Percentiles rank a stretch among this genome's conserved stretches.
Evolutionary conservation across 2,113 vertebrate species (phyloP).

Genomic region (Perca fluviatilis): DNA sequence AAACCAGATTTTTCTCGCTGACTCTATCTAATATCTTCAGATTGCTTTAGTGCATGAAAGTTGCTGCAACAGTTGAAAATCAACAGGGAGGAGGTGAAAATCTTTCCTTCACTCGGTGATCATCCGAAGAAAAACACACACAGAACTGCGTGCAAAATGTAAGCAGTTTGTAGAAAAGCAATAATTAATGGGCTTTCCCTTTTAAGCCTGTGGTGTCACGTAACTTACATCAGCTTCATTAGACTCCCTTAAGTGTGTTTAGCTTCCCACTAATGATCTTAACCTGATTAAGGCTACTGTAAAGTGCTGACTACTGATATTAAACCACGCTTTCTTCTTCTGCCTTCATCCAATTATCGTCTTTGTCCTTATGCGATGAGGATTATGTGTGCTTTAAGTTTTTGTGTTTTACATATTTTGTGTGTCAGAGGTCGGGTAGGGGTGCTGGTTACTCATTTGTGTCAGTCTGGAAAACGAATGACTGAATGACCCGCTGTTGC

Average conservation of each 20-base stretch:
- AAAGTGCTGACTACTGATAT: background rate
- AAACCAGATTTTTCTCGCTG: conserved; percentile 23
- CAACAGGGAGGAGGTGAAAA: background rate
- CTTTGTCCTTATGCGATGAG: background rate
- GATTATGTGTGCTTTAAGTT: too few relatives aligned
- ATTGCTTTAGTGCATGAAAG: background rate
- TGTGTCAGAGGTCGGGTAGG: conserved; percentile 9
- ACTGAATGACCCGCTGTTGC: background rate
- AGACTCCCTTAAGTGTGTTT: conserved; percentile 10
- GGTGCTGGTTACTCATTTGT: background rate
- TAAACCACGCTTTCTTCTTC: background rate
- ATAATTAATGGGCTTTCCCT: conserved; percentile 35
- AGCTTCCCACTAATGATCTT: conserved; percentile 19
- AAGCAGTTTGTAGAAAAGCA: background rate
- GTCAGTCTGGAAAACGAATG: background rate
- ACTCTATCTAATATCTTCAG: background rate
- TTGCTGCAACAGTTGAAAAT: background rate
- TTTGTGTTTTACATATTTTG: background rate
- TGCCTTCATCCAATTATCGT: background rate
- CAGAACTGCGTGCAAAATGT: too few relatives aligned
- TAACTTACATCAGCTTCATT: conserved; percentile 41
- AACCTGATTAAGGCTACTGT: conserved; percentile 14
- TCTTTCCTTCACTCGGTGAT: background rate
- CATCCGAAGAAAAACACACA: background rate
- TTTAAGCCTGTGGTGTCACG: conserved; percentile 16